A percentile compares a stretch with the other conserved stretches of the same genome.
Evolutionary conservation across 1,140 invertebrate genomes (phyloP).

Genomic region (Atta texana): DNA sequence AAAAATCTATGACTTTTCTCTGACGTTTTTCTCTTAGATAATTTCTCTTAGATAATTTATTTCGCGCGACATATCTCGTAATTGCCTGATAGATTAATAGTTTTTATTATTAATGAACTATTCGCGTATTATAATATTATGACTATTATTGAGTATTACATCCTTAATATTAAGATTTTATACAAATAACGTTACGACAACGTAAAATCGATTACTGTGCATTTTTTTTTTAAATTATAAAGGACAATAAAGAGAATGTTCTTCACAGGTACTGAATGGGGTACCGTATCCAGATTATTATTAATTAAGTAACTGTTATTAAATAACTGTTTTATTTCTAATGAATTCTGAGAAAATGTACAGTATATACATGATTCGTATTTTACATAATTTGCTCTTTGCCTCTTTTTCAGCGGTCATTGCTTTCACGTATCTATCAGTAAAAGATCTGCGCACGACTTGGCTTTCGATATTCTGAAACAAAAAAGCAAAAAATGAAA

Average conservation of each 20-base stretch:
- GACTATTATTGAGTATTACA: conserved; percentile 58
- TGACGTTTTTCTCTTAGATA: conserved; percentile 74
- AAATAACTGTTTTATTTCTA: conserved; percentile 79
- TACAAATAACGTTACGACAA: conserved; percentile 59
- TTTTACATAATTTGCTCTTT: conserved; percentile 58
- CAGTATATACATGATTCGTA: conserved; percentile 80
- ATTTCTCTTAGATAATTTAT: conserved; percentile 81
- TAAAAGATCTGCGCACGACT: conserved; percentile 86
- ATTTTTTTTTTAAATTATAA: conserved; percentile 66
- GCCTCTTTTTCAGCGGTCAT: conserved; percentile 58
- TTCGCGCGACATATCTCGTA: conserved; percentile 65
- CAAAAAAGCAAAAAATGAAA: conserved; percentile 41
- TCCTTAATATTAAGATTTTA: conserved; percentile 68
- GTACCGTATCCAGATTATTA: conserved; percentile 71
- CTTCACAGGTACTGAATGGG: conserved; percentile 51
- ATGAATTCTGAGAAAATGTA: conserved; percentile 80
- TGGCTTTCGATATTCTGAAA: conserved; percentile 85
- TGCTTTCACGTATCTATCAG: conserved; percentile 80
- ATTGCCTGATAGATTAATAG: conserved; percentile 67
- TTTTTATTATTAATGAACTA: conserved; percentile 58
- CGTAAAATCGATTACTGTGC: conserved; percentile 64
- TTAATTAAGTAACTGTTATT: conserved; percentile 68
- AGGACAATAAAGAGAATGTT: conserved; percentile 72
- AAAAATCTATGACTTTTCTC: conserved; percentile 77
- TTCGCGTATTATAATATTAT: conserved; percentile 28